Conservation (phyloP, 2,797 vertebrate genomes). For the Iguana delicatissima region DNA sequence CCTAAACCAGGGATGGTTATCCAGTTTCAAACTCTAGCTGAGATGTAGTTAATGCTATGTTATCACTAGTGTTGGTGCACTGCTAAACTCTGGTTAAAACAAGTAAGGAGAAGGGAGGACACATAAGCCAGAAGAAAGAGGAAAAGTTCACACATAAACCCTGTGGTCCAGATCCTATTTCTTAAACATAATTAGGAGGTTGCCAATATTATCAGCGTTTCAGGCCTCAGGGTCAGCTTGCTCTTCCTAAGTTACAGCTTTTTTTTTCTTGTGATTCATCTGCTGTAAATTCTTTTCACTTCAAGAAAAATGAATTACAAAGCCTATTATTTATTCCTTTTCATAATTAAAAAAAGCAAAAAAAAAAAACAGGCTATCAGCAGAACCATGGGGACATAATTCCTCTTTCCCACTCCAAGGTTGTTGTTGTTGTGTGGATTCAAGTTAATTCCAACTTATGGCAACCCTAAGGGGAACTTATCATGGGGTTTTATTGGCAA, state of each 20-base stretch:
- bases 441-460: too few relatives aligned
- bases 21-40: neutral
- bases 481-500: too few relatives aligned
- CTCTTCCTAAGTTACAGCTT: neutral
- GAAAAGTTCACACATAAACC: neutral
- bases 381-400: too few relatives aligned
- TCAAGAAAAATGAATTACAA: neutral
- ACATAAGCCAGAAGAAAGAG: neutral
- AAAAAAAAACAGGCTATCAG: too few relatives aligned
- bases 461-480: too few relatives aligned
- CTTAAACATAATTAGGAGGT: neutral
- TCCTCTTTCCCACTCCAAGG: too few relatives aligned
- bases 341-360: neutral
- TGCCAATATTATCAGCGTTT: neutral
- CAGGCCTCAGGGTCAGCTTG: neutral
- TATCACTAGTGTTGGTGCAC: neutral
- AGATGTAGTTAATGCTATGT: neutral
- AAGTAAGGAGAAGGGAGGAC: neutral
- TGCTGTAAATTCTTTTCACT: neutral
- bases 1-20: neutral
- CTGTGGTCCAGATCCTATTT: neutral
- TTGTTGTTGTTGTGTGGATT: too few relatives aligned
- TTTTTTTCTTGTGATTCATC: neutral
- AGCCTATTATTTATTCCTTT: neutral
- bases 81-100: neutral